phyloP scores from a whole-genome alignment of 2,888 invertebrate species.

The Diarsia mendica region DNA sequence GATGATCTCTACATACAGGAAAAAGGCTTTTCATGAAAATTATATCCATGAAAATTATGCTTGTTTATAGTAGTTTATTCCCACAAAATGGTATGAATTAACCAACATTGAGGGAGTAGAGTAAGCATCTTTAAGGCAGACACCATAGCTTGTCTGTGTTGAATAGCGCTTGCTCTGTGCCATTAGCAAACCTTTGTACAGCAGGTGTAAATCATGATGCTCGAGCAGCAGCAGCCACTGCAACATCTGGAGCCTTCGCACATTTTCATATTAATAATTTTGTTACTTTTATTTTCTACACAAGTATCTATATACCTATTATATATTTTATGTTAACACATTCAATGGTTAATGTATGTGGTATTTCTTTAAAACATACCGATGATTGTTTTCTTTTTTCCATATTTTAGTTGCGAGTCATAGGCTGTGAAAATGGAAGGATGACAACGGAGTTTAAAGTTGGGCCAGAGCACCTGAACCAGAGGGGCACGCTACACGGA shows the following conservation, averaged over 20 bases:
- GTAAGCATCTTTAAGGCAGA: too few relatives aligned
- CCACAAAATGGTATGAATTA: too few relatives aligned
- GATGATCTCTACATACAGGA: not conserved
- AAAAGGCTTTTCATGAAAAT: conserved; percentile 3
- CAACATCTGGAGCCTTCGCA: too few relatives aligned
- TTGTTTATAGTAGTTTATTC: too few relatives aligned
- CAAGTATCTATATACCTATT: not conserved
- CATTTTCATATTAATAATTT: not conserved
- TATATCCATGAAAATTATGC: not conserved
- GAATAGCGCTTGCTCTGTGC: too few relatives aligned
- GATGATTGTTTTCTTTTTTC: conserved; percentile 2
- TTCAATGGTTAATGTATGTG: too few relatives aligned
- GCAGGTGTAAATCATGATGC: too few relatives aligned
- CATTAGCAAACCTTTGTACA: too few relatives aligned
- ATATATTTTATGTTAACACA: not conserved
- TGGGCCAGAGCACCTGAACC: conserved; percentile 93
- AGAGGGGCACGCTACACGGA: conserved; percentile 94
- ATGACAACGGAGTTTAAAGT: conserved; percentile 94
- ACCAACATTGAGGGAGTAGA: too few relatives aligned
- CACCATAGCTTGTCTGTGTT: too few relatives aligned
- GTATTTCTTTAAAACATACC: not conserved
- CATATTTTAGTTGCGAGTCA: conserved; percentile 79
- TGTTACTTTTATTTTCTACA: not conserved
- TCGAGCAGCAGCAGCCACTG: too few relatives aligned
- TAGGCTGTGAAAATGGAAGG: conserved; percentile 92